Evolutionary conservation across 2,797 vertebrate species (phyloP).

Genomic region (Acanthiza pusilla): DNA sequence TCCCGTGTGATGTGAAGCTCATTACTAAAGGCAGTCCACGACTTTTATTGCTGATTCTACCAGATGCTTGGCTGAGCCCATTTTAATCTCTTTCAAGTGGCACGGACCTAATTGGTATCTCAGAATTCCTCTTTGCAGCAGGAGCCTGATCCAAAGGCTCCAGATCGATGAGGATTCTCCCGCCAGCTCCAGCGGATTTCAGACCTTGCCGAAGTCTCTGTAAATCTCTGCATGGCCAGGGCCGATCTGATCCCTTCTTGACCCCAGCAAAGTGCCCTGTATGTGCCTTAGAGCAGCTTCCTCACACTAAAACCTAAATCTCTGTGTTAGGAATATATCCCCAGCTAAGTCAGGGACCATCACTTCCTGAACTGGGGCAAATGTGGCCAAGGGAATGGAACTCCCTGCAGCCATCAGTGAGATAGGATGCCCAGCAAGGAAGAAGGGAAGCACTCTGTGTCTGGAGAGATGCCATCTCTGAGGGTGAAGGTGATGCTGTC

Average conservation of each 20-base stretch:
- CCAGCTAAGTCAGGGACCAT: background rate
- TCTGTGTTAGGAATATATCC: background rate
- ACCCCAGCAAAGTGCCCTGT: rapidly evolving
- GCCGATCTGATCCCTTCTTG: background rate
- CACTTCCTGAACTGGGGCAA: background rate
- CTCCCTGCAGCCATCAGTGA: background rate
- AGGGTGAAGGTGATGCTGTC: background rate
- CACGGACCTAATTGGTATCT: constrained; percentile 50
- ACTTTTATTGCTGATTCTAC: constrained; percentile 59
- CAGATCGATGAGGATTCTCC: constrained; percentile 8
- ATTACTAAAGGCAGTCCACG: constrained; percentile 46
- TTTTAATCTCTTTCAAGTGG: constrained; percentile 66
- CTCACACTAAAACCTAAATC: background rate
- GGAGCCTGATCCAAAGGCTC: background rate
- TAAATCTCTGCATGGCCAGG: rapidly evolving
- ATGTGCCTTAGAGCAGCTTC: background rate
- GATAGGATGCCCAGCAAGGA: background rate
- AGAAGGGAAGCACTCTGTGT: background rate
- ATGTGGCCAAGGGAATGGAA: background rate
- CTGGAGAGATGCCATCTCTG: background rate
- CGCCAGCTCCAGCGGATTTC: background rate
- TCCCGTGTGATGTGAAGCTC: constrained; percentile 60
- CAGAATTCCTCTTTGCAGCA: constrained; percentile 7
- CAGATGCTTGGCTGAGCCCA: constrained; percentile 50
- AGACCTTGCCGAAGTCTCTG: background rate